Evolutionary conservation across 2,888 invertebrate genomes (phyloP).

Genomic region (Synergus gifuensis): DNA sequence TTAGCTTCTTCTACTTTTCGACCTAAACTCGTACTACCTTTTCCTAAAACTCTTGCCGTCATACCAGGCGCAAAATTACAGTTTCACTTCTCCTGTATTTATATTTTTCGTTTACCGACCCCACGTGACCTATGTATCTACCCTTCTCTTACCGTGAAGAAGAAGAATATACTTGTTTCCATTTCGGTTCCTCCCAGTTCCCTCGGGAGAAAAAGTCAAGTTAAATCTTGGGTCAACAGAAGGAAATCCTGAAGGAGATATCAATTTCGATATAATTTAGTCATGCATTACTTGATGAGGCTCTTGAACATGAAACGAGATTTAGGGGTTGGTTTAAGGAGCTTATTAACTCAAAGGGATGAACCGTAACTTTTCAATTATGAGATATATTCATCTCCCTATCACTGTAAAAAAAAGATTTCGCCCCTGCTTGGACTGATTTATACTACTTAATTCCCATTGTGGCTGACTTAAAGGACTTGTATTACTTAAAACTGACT

Average conservation of each 20-base stretch:
- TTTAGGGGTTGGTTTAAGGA: background rate
- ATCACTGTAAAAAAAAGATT: background rate
- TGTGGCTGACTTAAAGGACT: background rate
- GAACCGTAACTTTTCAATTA: background rate
- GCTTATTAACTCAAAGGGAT: background rate
- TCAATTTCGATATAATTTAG: slow-evolving; percentile 2
- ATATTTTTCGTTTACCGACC: slow-evolving; percentile 33
- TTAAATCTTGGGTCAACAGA: background rate
- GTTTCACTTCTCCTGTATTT: slow-evolving; percentile 5
- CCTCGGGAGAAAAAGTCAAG: background rate
- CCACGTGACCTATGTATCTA: slow-evolving; percentile 9
- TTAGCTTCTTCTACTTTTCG: background rate
- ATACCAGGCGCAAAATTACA: slow-evolving; percentile 29
- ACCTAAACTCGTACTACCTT: background rate
- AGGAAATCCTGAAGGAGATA: background rate
- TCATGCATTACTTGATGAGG: background rate
- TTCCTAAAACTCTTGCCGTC: background rate
- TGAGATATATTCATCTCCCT: background rate
- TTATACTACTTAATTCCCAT: background rate
- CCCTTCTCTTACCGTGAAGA: background rate
- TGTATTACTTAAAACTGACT: background rate
- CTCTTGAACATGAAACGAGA: background rate
- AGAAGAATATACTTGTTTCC: background rate
- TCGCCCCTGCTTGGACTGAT: background rate
- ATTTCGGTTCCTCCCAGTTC: background rate